phyloP scores from a whole-genome alignment of 64 coral and sea anemone genomes.

The Actinia equina region DNA sequence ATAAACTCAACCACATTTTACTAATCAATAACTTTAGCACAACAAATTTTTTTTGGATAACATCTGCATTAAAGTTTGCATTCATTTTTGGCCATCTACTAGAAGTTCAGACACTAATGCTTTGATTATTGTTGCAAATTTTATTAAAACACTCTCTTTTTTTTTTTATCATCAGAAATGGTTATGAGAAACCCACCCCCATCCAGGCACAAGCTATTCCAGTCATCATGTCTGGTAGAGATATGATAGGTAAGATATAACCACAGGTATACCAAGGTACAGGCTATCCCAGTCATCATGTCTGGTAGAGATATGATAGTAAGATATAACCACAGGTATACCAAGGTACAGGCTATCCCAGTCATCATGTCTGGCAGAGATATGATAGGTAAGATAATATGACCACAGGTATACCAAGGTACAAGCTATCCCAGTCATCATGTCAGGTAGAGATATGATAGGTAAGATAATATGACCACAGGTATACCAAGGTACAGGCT shows the following conservation, averaged over 20 bases:
- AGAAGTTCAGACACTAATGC: no score
- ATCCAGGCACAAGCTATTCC: constrained; percentile 97
- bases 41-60: no score
- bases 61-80: no score
- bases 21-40: no score
- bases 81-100: no score
- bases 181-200: constrained; percentile 94
- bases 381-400: constrained; percentile 87
- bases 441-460: constrained; percentile 98
- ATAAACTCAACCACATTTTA: no score
- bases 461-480: constrained; percentile 45
- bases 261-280: constrained; percentile 15
- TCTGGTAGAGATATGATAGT: constrained; percentile 97
- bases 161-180: constrained; percentile 42
- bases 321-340: neutral
- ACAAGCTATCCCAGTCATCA: constrained; percentile 87
- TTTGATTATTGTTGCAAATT: neutral
- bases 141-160: neutral
- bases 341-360: constrained; percentile 78
- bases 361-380: constrained; percentile 91
- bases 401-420: constrained; percentile 22
- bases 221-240: constrained; percentile 88
- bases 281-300: constrained; percentile 93
- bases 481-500: constrained; percentile 58
- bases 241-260: constrained; percentile 85